Percentiles rank a stretch among this genome's conserved stretches.
phyloP scores from a whole-genome alignment of 1,140 invertebrate genomes.

The Heterodera schachtii region DNA sequence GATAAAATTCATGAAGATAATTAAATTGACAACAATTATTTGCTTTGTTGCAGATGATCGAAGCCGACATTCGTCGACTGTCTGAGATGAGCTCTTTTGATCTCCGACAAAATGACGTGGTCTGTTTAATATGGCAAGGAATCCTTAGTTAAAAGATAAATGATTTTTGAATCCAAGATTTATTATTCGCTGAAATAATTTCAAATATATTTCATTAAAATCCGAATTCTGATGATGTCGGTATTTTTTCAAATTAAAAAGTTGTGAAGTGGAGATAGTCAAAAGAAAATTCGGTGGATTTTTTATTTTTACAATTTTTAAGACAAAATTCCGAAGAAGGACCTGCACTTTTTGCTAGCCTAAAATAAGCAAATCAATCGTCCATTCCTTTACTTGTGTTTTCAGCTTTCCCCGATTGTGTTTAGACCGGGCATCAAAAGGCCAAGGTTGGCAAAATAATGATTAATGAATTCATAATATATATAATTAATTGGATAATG shows the following conservation, averaged over 20 bases:
- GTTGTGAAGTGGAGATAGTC: no score
- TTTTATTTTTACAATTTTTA: no score
- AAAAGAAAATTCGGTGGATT: no score
- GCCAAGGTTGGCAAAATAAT: background rate
- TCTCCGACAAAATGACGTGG: constrained; percentile 48
- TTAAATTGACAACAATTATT: background rate
- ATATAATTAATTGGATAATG: background rate
- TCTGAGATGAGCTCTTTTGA: constrained; percentile 43
- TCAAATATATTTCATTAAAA: no score
- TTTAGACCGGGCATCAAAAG: constrained; percentile 12
- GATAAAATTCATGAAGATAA: background rate
- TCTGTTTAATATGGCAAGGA: background rate
- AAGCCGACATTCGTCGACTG: constrained; percentile 40
- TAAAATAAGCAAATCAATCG: background rate
- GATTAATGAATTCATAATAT: constrained; percentile 10
- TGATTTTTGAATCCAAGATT: background rate
- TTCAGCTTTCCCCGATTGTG: constrained; percentile 25
- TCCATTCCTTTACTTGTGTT: background rate
- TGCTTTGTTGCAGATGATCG: constrained; percentile 17
- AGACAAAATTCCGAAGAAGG: no score
- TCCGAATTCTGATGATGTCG: no score
- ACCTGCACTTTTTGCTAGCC: background rate
- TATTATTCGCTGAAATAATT: no score
- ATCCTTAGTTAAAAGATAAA: no score
- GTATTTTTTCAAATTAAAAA: no score